phyloP scores from a whole-genome alignment of 2,888 invertebrate species.

The Erebia ligea region DNA sequence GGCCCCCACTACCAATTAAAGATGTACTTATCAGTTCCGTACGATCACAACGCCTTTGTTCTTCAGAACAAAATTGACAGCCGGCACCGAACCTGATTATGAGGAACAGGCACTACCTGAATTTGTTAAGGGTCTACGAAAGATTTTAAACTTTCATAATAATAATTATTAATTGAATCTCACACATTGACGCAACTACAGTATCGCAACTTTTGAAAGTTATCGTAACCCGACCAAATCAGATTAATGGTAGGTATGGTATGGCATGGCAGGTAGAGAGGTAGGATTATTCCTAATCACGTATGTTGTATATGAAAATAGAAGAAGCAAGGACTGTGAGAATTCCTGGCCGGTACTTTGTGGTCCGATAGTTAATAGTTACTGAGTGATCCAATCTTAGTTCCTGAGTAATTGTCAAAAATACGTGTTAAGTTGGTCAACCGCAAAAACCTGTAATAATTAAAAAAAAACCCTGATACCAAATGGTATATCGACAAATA shows the following conservation, averaged over 20 bases:
- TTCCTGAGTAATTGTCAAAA: neutral
- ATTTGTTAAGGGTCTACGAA: neutral
- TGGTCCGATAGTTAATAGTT: neutral
- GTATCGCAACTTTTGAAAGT: no score
- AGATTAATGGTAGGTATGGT: no score
- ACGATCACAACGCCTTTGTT: conserved; percentile 1
- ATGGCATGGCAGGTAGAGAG: no score
- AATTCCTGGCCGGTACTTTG: no score
- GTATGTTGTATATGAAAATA: neutral
- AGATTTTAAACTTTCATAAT: neutral
- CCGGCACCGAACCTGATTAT: neutral
- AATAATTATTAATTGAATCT: no score
- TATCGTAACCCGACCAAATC: no score
- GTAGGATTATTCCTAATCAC: no score
- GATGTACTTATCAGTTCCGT: neutral
- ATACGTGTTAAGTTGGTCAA: neutral
- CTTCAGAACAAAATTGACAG: neutral
- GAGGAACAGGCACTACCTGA: neutral
- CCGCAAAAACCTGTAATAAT: conserved; percentile 22
- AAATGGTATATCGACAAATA: conserved; percentile 26
- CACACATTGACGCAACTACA: no score
- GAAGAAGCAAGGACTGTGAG: neutral
- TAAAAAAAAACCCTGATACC: conserved; percentile 21
- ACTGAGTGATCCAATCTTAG: neutral
- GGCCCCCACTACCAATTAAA: conserved; percentile 9